Base-by-base conservation (phyloP, 2,888 invertebrate genomes). In the Macrophya annulata region DNA sequence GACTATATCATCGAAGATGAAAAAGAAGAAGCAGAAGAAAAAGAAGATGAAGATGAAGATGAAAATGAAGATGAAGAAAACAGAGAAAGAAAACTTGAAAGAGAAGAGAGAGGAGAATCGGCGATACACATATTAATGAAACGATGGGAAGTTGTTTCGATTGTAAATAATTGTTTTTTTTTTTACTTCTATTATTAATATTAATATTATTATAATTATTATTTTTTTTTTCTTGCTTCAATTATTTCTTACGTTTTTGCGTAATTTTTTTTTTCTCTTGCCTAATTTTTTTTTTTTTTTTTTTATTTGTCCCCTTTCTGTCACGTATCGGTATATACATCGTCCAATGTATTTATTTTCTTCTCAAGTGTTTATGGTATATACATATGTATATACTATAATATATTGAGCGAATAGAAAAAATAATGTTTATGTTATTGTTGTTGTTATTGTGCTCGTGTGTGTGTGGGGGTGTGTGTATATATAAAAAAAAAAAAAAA, bases 111-210 rank as follows among this genome's bases (percentile, higher is more conserved):
- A 71, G 40, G 31, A 9, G 25, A 31, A 62, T 4, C 62, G 0
- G 25, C 12, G 21, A 12, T 12, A 62, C 25, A 62, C 25, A 31
- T 31, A 21, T 62, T 31, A 4, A 31, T 21, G 62, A 71, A 71
- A 15, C 40, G 40, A 71, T 71, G 37, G 71, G 31, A 71, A 71
- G 6, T 71, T 40, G 71, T 37, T 40, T 71, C 37, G 9, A 25
- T 71, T 71, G 37, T 40, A 71, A 71, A 71, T 62, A 62, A 71
- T 40, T 40, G 37, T 71, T 71, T 71, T 71, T 71, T 71, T 71
- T 31, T 71, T 37, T 71, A 17, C n/a, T 1, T 71, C n/a, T 65
- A 4, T 31, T 65, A 31, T 65, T 65, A 65, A 31, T 65, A 31
- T 65, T 31, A 71, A 40, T 10, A 71, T 71, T 40, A 71, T 71